Conservation (phyloP, 2,888 invertebrate genomes). For the Amiota mariae region DNA sequence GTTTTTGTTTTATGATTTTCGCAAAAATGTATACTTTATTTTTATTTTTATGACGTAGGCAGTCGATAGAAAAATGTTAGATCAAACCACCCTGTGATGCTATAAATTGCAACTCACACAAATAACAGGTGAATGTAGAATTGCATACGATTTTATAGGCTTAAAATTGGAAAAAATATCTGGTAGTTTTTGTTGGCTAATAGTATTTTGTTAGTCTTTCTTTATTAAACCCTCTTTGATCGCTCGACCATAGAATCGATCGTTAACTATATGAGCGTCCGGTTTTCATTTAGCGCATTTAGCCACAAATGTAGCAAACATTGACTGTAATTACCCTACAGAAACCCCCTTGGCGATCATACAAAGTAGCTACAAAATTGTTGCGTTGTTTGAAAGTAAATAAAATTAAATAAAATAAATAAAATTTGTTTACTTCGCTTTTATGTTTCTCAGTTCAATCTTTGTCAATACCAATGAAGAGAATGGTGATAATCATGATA, state of each 20-base stretch:
- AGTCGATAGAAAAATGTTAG: too few relatives aligned
- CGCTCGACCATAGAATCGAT: too few relatives aligned
- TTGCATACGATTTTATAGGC: neutral
- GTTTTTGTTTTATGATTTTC: too few relatives aligned
- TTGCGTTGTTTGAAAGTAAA: slow-evolving; percentile 31
- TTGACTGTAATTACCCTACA: slow-evolving; percentile 49
- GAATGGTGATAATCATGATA: too few relatives aligned
- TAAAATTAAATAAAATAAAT: slow-evolving; percentile 28
- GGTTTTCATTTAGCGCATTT: slow-evolving; percentile 51
- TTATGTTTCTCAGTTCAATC: too few relatives aligned
- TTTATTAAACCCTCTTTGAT: too few relatives aligned
- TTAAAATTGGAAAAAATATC: too few relatives aligned
- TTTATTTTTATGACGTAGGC: too few relatives aligned
- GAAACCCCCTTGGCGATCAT: slow-evolving; percentile 19
- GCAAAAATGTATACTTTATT: too few relatives aligned
- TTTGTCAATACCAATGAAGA: too few relatives aligned
- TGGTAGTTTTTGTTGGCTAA: too few relatives aligned
- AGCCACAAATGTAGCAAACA: slow-evolving; percentile 27
- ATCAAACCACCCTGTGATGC: neutral
- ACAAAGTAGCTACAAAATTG: neutral
- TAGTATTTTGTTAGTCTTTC: slow-evolving; percentile 9
- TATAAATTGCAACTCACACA: neutral
- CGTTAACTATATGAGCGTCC: slow-evolving; percentile 55
- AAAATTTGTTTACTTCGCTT: too few relatives aligned
- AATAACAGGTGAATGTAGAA: neutral